phyloP scores from a whole-genome alignment of 2,113 vertebrate genomes.

The Brachypodius melanocephalos region DNA sequence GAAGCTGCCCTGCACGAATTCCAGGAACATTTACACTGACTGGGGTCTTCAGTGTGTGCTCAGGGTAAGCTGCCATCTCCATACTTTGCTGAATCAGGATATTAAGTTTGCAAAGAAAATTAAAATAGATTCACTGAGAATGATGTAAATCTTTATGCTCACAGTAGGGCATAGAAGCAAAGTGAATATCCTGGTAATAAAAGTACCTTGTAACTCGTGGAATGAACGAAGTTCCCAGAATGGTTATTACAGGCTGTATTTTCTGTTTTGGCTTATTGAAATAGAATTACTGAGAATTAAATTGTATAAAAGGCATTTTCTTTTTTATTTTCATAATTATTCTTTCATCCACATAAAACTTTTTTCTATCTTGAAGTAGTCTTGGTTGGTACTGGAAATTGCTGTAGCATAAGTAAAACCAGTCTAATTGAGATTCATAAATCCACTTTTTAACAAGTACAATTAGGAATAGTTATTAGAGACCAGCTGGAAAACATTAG shows the following conservation, averaged over 20 bases:
- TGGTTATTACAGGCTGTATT: conserved; percentile 26
- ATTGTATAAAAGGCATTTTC: conserved; percentile 17
- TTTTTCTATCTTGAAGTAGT: conserved; percentile 44
- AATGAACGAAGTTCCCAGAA: conserved; percentile 32
- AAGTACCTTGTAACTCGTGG: conserved; percentile 13
- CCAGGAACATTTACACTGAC: not conserved
- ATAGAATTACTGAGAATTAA: conserved; percentile 57
- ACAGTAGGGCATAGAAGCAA: not conserved
- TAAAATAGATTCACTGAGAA: conserved; percentile 15
- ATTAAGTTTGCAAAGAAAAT: conserved; percentile 33
- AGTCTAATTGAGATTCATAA: conserved; percentile 76
- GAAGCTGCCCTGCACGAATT: not conserved
- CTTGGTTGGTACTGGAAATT: conserved; percentile 47
- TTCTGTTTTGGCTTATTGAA: conserved; percentile 43
- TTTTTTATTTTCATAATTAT: conserved; percentile 73
- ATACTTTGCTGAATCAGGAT: conserved; percentile 39
- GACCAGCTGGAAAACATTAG: conserved; percentile 69
- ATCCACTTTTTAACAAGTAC: conserved; percentile 77
- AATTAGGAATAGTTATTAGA: conserved; percentile 76
- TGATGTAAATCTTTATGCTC: conserved; percentile 24
- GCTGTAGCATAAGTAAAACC: conserved; percentile 45
- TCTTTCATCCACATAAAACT: conserved; percentile 58
- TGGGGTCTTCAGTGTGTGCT: not conserved
- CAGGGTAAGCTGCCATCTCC: not conserved
- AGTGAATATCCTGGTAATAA: conserved; percentile 34